Conservation (phyloP, 2,113 vertebrate species). For the Centropus bengalensis region DNA sequence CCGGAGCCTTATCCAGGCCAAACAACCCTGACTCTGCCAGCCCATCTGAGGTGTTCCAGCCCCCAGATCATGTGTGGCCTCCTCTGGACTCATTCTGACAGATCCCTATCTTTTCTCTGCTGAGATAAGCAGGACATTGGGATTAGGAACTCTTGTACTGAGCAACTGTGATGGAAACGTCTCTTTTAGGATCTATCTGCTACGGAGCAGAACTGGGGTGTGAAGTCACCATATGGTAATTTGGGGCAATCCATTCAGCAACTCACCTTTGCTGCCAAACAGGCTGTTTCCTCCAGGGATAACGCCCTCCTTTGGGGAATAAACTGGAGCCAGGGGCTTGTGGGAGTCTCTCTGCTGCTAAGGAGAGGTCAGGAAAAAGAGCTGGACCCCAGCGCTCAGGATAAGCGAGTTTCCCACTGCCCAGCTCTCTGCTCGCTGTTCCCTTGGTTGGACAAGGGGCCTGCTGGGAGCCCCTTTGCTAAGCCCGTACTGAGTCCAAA, state of each 20-base stretch:
- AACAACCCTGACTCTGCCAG: too few relatives aligned
- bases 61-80: too few relatives aligned
- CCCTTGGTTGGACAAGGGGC: fast-evolving
- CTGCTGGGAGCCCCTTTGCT: background rate
- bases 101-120: too few relatives aligned
- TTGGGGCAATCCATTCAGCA: background rate
- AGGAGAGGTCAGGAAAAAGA: background rate
- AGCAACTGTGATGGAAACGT: background rate
- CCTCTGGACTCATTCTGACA: too few relatives aligned
- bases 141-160: background rate
- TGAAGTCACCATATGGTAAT: background rate
- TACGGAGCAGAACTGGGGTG: background rate
- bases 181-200: background rate
- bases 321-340: background rate
- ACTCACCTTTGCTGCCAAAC: background rate
- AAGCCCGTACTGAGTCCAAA: background rate
- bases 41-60: too few relatives aligned
- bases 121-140: background rate
- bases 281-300: background rate
- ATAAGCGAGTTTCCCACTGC: background rate
- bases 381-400: fast-evolving
- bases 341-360: fast-evolving
- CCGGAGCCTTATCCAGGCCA: too few relatives aligned
- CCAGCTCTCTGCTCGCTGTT: background rate
- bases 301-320: background rate